Conservation (phyloP, 2,888 invertebrate genomes). For the Meganola albula region DNA sequence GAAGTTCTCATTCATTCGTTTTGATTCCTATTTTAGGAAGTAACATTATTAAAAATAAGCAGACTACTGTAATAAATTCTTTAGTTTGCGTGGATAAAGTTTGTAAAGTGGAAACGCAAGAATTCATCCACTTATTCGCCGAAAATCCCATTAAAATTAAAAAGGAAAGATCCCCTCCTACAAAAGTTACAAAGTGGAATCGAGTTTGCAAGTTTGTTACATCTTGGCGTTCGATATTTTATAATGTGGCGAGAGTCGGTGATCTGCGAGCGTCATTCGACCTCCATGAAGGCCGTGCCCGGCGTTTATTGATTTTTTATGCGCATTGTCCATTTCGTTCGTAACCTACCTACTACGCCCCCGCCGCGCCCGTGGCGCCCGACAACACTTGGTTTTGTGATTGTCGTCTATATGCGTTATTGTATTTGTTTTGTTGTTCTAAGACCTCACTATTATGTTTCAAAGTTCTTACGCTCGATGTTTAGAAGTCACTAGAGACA, state of each 20-base stretch:
- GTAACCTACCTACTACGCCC: conserved; percentile 39
- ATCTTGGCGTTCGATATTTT: conserved; percentile 28
- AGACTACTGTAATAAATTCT: too few species aligned
- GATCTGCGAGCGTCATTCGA: conserved; percentile 50
- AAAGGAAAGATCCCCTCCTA: conserved; percentile 22
- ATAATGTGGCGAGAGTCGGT: conserved; percentile 32
- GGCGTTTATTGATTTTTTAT: conserved; percentile 75
- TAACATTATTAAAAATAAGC: too few species aligned
- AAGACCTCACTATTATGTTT: too few species aligned
- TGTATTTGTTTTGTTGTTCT: neutral
- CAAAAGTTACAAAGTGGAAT: conserved; percentile 23
- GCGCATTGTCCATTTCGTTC: conserved; percentile 70
- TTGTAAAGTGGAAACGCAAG: too few species aligned
- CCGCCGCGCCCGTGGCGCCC: conserved; percentile 29
- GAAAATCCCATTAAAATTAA: conserved; percentile 24
- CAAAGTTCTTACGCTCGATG: too few species aligned
- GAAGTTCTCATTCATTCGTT: too few species aligned
- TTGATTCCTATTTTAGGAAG: too few species aligned
- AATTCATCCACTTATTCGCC: conserved; percentile 11
- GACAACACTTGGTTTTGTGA: conserved; percentile 23
- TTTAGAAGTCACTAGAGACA: too few species aligned
- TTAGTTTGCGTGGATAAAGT: too few species aligned
- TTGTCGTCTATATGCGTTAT: conserved; percentile 5
- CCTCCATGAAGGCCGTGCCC: conserved; percentile 70
- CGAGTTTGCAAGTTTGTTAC: conserved; percentile 25